Evolutionary conservation across 2,888 invertebrate genomes (phyloP).

Genomic region (Notodonta ziczac): DNA sequence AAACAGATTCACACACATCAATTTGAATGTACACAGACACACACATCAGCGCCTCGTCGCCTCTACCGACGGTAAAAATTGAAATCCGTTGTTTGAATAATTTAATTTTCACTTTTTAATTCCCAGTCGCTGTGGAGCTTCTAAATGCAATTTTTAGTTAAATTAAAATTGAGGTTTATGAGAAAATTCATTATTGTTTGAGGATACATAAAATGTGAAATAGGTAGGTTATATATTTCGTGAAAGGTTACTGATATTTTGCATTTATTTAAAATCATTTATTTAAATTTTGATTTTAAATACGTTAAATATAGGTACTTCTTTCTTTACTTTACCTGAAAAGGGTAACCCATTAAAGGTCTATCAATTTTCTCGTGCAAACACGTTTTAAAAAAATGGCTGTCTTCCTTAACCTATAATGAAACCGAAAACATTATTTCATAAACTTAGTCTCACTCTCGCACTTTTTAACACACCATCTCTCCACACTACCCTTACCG

Average conservation of each 20-base stretch:
- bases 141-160: constrained; percentile 12
- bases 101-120: constrained; percentile 12
- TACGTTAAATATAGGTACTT: too few relatives aligned
- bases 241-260: background rate
- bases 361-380: too few relatives aligned
- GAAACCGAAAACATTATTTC: too few relatives aligned
- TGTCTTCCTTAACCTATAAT: too few relatives aligned
- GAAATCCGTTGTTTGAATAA: constrained; percentile 14
- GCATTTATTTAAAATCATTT: too few relatives aligned
- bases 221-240: background rate
- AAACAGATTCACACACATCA: constrained; percentile 10
- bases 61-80: constrained; percentile 10
- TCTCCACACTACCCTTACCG: too few relatives aligned
- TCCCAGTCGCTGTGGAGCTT: constrained; percentile 5
- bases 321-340: too few relatives aligned
- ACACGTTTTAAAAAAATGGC: too few relatives aligned
- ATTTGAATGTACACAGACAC: background rate
- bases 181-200: constrained; percentile 5
- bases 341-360: too few relatives aligned
- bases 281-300: too few relatives aligned
- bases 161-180: background rate
- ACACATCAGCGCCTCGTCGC: background rate
- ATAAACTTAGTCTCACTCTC: too few relatives aligned
- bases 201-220: background rate
- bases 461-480: too few relatives aligned